A percentile compares a stretch with the other conserved stretches of the same genome.
Conservation (phyloP, 2,113 vertebrate genomes). For the Pandion haliaetus region DNA sequence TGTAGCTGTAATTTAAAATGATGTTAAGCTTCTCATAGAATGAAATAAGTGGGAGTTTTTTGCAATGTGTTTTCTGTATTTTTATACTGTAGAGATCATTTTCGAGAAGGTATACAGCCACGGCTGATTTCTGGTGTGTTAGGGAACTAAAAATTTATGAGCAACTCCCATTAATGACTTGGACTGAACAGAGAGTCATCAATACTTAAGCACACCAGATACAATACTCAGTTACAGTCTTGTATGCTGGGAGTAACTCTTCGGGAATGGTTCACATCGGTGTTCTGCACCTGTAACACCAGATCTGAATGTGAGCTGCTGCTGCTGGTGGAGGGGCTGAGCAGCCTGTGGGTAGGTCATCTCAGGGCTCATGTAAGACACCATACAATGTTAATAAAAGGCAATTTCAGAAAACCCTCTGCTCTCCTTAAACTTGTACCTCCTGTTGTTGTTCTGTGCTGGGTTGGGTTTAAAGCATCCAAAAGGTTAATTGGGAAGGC, state of each 20-base stretch:
- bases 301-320: background rate
- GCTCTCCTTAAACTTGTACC: too few species aligned
- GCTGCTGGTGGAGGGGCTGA: background rate
- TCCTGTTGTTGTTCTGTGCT: background rate
- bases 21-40: background rate
- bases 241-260: rapidly evolving
- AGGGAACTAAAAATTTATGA: background rate
- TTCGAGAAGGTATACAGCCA: background rate
- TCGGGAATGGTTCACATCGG: background rate
- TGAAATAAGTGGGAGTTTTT: background rate
- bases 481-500: background rate
- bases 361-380: rapidly evolving
- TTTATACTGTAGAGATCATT: background rate
- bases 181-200: background rate
- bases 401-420: background rate
- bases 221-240: background rate
- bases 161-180: background rate
- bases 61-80: rapidly evolving
- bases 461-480: background rate
- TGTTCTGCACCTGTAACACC: background rate
- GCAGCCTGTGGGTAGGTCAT: background rate
- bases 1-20: background rate
- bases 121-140: background rate
- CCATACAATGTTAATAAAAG: rapidly evolving
- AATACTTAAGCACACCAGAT: background rate